Conservation (phyloP, 2,113 vertebrate genomes). For the Choloepus hoffmanni region DNA sequence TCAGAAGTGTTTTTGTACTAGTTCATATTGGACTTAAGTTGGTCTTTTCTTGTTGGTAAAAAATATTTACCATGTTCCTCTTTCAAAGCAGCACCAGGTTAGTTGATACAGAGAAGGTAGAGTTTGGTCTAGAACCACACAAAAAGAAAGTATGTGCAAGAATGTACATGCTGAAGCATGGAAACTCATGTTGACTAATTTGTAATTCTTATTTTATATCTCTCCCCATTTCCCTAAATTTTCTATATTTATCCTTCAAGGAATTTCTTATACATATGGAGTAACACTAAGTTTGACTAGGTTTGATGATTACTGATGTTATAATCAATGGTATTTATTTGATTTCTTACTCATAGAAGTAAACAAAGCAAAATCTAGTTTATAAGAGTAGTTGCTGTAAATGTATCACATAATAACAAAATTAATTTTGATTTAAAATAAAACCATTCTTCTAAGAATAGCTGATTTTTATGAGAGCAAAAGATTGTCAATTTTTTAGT, state of each 20-base stretch:
- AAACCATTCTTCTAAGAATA: conserved; percentile 14
- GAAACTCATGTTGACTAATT: background rate
- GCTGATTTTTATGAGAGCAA: background rate
- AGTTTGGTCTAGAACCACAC: background rate
- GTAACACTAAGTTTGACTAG: background rate
- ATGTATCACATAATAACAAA: background rate
- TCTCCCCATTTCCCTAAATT: background rate
- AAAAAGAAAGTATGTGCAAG: no score
- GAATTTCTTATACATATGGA: background rate
- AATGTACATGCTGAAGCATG: accelerated
- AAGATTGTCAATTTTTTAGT: background rate
- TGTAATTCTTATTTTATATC: background rate
- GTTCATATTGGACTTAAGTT: background rate
- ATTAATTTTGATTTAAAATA: conserved; percentile 4
- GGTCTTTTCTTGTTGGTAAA: background rate
- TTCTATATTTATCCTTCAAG: background rate
- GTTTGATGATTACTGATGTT: background rate
- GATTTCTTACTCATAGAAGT: background rate
- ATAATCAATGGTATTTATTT: background rate
- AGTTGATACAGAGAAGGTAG: background rate
- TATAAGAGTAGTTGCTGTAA: background rate
- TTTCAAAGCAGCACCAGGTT: background rate
- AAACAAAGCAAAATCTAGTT: background rate
- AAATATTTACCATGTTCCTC: accelerated
- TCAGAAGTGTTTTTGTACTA: background rate